Percentiles rank a stretch among this genome's conserved stretches.
Conservation (phyloP, 2,797 vertebrate species). For the Pseudochirops cupreus region DNA sequence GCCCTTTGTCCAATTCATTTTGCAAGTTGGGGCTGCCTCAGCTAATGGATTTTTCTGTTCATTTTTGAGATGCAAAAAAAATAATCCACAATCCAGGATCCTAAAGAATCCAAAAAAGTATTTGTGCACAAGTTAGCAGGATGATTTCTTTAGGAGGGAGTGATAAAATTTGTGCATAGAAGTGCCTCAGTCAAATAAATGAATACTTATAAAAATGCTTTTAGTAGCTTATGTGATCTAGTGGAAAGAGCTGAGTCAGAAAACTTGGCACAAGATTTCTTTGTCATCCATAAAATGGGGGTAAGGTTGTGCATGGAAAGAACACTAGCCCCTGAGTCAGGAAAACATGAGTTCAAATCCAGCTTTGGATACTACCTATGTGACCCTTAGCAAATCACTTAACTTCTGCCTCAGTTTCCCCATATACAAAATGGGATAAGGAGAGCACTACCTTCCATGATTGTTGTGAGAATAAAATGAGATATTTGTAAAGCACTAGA, state of each 20-base stretch:
- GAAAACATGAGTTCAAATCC: neutral
- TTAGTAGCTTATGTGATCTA: neutral
- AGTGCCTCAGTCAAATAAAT: neutral
- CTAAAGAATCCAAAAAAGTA: neutral
- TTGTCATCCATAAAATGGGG: neutral
- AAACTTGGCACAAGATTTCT: neutral
- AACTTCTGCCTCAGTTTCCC: neutral
- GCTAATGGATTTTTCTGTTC: neutral
- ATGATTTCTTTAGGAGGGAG: neutral
- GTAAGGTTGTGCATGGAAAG: neutral
- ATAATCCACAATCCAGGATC: neutral
- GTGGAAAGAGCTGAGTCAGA: neutral
- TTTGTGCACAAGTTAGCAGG: neutral
- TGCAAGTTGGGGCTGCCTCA: neutral
- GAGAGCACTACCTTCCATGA: neutral
- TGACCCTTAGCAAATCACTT: neutral
- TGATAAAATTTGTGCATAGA: neutral
- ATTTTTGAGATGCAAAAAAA: neutral
- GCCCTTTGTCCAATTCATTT: conserved; percentile 36
- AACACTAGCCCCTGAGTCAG: neutral
- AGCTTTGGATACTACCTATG: neutral
- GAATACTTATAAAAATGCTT: neutral
- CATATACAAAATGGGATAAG: neutral
- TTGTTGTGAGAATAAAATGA: neutral
- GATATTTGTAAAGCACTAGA: neutral